These are phyloP conservation scores for Scaptomyza montana DNA, from an alignment of 1,140 invertebrate genomes.

Conservation along the genomic window DNA sequence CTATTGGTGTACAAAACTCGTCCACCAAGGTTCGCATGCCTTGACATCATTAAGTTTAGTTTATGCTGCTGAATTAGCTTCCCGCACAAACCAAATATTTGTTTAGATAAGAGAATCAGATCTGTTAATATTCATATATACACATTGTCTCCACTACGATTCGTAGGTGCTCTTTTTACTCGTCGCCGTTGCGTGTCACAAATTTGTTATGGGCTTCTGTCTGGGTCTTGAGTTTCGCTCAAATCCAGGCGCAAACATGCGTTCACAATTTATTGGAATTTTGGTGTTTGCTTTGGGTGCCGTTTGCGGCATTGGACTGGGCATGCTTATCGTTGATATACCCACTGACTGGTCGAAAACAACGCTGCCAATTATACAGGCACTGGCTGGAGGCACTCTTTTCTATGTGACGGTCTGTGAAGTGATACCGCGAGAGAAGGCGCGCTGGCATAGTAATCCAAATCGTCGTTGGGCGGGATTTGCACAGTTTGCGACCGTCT, in stretches of 20 bases:
- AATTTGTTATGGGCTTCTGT: slow-evolving; percentile 91
- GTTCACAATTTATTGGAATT: slow-evolving; percentile 86
- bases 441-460: slow-evolving; percentile 86
- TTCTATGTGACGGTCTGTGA: slow-evolving; percentile 97
- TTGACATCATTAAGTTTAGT: slow-evolving; percentile 55
- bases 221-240: slow-evolving; percentile 89
- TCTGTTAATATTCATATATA: slow-evolving; percentile 41
- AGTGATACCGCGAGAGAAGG: slow-evolving; percentile 92
- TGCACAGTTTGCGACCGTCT: slow-evolving; percentile 86
- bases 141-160: slow-evolving; percentile 17
- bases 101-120: slow-evolving; percentile 52
- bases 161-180: slow-evolving; percentile 88
- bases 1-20: slow-evolving; percentile 90
- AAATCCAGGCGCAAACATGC: slow-evolving; percentile 82
- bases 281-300: slow-evolving; percentile 88
- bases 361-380: slow-evolving; percentile 87
- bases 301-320: slow-evolving; percentile 87
- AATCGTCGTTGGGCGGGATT: slow-evolving; percentile 85
- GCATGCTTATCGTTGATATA: slow-evolving; percentile 86
- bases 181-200: slow-evolving; percentile 89
- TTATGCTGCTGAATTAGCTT: slow-evolving; percentile 24
- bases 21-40: slow-evolving; percentile 85
- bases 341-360: slow-evolving; percentile 83
- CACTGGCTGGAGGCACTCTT: slow-evolving; percentile 94
- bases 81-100: slow-evolving; percentile 62